Base-by-base conservation (phyloP, 35 echinoderm and acorn worm genomes). In the Patiria miniata region DNA sequence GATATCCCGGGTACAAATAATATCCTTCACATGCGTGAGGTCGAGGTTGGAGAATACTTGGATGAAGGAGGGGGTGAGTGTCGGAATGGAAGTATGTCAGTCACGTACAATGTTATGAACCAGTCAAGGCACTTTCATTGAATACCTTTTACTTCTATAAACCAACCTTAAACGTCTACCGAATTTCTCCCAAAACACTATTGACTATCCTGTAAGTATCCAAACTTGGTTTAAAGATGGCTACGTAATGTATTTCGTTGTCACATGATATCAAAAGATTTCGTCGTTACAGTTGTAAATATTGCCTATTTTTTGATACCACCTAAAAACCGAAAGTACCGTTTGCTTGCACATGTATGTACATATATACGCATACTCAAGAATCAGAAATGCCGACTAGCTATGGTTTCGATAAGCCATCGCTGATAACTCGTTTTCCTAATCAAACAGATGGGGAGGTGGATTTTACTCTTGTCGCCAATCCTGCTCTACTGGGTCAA, bases 401-500 rank as follows among this genome's bases (percentile, higher is more conserved):
- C n/a, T n/a, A n/a, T n/a, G n/a, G n/a, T n/a, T n/a, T n/a, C n/a
- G n/a, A n/a, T n/a, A n/a, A n/a, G n/a, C n/a, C n/a, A n/a, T n/a
- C n/a, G n/a, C n/a, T 61, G 58, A 22, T 61, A 6, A 61, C 18
- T 16, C 19, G 19, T 7, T 61, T 61, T 1, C 28, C 28, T 61
- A 19, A 7, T 21, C 6, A 21, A 3, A 73, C 18, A 73, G 65
- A 10, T 73, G 34, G 26, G 18, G 65, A 10, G 9, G 10, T 73
- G 3, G 65, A 73, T 73, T 73, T 73, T 73, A 73, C 65, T 3
- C 65, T 73, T 30, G 65, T 73, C 1, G 29, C 65, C 26, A 73
- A 73, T 23, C 23, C 34, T 73, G 26, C 65, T 73, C 65, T 36
- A 34, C 23, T 73, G 4, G 65, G 65, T 73, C 21, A 28, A 10